phyloP scores from a whole-genome alignment of 2,888 invertebrate species.

The Peribatodes rhomboidaria region DNA sequence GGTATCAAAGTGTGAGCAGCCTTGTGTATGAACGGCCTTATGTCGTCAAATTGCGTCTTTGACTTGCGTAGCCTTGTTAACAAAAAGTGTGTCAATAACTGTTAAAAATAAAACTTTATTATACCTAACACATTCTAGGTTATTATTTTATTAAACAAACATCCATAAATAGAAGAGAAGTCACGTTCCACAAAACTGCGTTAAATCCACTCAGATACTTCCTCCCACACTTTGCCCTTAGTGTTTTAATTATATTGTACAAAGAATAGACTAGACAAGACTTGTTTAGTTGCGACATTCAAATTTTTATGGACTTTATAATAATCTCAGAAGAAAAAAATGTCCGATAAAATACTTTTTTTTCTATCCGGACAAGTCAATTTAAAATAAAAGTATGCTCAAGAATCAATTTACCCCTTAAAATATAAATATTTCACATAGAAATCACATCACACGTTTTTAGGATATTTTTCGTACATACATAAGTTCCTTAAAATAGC shows the following conservation, averaged over 20 bases:
- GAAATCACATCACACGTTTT: constrained; percentile 31
- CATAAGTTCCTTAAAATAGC: constrained; percentile 28
- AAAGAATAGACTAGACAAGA: constrained; percentile 1
- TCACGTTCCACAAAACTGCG: not conserved
- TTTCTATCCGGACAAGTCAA: constrained; percentile 26
- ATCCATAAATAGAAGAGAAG: not conserved
- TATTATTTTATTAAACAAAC: not conserved
- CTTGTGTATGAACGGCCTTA: not conserved
- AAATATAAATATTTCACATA: constrained; percentile 18
- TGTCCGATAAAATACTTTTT: not conserved
- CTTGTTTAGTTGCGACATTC: not conserved
- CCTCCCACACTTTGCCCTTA: not conserved
- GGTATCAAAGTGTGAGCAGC: too few species aligned
- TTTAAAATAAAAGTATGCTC: constrained; percentile 15
- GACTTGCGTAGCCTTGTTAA: too few species aligned
- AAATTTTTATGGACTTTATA: not conserved
- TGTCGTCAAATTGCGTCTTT: too few species aligned
- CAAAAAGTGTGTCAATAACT: not conserved
- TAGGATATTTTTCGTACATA: constrained; percentile 31
- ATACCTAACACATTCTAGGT: not conserved
- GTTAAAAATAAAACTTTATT: not conserved
- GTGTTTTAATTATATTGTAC: constrained; percentile 5
- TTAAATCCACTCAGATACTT: not conserved
- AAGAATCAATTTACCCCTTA: constrained; percentile 34
- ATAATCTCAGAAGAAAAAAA: not conserved